Evolutionary conservation across 2,797 vertebrate species (phyloP), one percentile per base, ranked within the genome.

Genomic region (Falco rusticolus): DNA sequence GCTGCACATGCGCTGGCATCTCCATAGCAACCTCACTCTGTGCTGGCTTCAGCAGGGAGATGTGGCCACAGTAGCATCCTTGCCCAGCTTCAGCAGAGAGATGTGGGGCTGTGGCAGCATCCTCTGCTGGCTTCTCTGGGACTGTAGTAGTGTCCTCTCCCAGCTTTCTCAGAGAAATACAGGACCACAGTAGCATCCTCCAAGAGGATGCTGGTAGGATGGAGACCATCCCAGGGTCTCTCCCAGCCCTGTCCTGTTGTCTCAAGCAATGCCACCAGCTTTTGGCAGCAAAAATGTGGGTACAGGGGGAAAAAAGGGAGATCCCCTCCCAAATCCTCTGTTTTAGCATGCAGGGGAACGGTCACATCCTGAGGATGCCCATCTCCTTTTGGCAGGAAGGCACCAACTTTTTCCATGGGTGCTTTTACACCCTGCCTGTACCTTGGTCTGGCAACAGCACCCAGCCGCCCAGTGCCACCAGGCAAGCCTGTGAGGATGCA

Each of bases 21-120:
- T 91, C 96, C 96, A 87, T 97, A 57, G 95, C 96, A 96, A 96
- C 95, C 26, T 66, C 5, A 10, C 65, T 94, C 18, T 3, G 0
- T 47, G 39, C 48, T 1, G 0, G 56, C 60, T 59, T 68, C 1
- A 1, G 39, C 41, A 50, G 41, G 33, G 53, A 45, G 57, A 34
- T 48, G 28, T 3, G 0, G 33, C 60, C 31, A 0, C 11, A 0
- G 60, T 33, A 25, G 68, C 74, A 45, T 71, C 72, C 25, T 77
- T 3, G 1, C 25, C 33, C 1, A 1, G 66, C 37, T 41, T 74
- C 14, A 16, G 41, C 33, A 37, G 33, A 24, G 28, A 33, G 28
- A 33, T 74, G 69, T 11, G 24, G 59, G 47, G 34, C 45, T 1
- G 1, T 1, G 3, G 22, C 19, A 16, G 28, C 47, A 77, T 47